Evolutionary conservation across 2,888 invertebrate genomes (phyloP).

Genomic region (Euzophera pinguis): DNA sequence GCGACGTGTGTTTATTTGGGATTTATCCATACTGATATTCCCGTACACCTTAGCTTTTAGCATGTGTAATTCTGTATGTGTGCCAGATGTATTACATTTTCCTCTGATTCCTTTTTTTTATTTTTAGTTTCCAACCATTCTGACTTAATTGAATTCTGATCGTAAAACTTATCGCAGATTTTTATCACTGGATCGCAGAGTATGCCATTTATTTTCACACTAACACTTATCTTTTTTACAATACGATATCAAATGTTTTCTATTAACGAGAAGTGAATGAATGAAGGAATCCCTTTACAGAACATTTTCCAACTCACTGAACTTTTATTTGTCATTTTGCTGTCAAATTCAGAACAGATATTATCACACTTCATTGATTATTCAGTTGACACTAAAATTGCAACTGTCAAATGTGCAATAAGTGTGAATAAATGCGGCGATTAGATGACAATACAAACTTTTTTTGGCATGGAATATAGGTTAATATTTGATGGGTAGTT

Average conservation of each 20-base stretch:
- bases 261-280: neutral
- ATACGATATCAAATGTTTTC: neutral
- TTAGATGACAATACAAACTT: neutral
- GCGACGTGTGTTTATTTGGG: too few species aligned
- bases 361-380: conserved; percentile 23
- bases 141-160: neutral
- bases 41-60: too few species aligned
- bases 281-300: neutral
- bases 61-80: too few species aligned
- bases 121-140: neutral
- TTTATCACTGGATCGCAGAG: neutral
- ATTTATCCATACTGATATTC: too few species aligned
- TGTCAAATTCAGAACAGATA: conserved; percentile 16
- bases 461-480: neutral
- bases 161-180: neutral
- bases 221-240: neutral
- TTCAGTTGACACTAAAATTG: conserved; percentile 31
- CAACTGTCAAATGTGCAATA: conserved; percentile 31
- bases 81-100: too few species aligned
- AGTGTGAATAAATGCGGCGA: conserved; percentile 10
- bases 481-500: conserved; percentile 10
- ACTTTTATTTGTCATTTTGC: conserved; percentile 23
- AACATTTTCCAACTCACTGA: conserved; percentile 22
- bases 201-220: neutral
- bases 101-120: too few species aligned